Base-by-base conservation (phyloP, 1,140 invertebrate genomes). In the Propsilocerus akamusi region DNA sequence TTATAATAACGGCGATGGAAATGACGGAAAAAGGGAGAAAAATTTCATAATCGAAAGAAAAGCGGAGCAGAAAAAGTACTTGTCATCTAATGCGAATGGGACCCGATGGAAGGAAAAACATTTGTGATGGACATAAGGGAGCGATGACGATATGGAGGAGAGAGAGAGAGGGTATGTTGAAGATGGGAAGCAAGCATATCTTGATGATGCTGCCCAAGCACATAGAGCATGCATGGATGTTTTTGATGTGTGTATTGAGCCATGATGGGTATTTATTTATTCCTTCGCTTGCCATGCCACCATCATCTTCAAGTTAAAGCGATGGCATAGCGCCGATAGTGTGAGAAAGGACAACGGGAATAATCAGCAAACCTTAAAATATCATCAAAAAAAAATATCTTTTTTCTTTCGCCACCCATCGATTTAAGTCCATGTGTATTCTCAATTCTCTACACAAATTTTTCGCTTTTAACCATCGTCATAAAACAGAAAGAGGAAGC, bases 241-340 rank as follows among this genome's bases (percentile, higher is more conserved):
- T 41, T 41, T 7, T 41, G 34, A 41, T 41, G 34, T 41, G 34
- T 41, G 34, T 41, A 41, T 41, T 41, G 34, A 41, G 34, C 34
- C 17, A 20, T 41, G 34, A 41, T 41, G 34, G 34, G 34, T 41
- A 17, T 17, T 41, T n/a, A n/a, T n/a, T n/a, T n/a, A n/a, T n/a
- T 41, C 14, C n/a, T 41, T 41, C 34, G 10, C 10, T 30, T n/a
- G 28, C 10, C 10, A 30, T 30, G n/a, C n/a, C 28, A 11, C n/a
- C n/a, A n/a, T 30, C 10, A 30, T 30, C n/a, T 30, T 3, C 28
- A n/a, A 30, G 28, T 6, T 11, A 7, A 6, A 3, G n/a, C 8
- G 22, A 41, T 41, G 17, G 34, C 34, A 41, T 41, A 41, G 4
- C 17, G n/a, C 2, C n/a, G 2, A 37, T 14, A 20, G 34, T 41